A percentile compares a stretch with the other conserved stretches of the same genome.
Evolutionary conservation across 1,140 invertebrate species (phyloP).

Genomic region (Campoletis sonorensis): DNA sequence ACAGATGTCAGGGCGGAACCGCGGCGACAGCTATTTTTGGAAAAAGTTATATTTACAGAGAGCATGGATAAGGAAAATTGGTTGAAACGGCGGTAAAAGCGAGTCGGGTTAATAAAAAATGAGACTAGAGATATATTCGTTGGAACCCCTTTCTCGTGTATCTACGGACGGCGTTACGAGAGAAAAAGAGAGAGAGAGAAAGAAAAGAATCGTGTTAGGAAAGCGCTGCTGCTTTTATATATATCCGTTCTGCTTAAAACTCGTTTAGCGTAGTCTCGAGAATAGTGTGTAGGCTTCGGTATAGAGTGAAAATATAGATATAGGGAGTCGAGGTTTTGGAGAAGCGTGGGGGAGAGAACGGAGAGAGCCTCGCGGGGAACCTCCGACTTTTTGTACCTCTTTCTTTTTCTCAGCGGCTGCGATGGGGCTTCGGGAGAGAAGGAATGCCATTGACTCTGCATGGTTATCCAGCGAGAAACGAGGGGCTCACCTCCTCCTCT

Average conservation of each 20-base stretch:
- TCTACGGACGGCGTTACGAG: neutral
- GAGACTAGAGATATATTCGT: no score
- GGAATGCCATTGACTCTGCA: constrained; percentile 37
- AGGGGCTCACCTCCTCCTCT: constrained; percentile 32
- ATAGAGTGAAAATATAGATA: neutral
- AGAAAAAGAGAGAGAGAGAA: no score
- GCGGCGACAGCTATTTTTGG: no score
- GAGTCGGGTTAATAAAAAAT: no score
- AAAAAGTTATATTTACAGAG: no score
- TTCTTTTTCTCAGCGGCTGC: constrained; percentile 10
- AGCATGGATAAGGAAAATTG: no score
- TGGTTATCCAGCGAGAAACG: constrained; percentile 18
- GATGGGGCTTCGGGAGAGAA: constrained; percentile 20
- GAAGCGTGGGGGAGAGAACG: constrained; percentile 14
- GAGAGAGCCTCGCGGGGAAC: neutral
- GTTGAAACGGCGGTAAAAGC: no score
- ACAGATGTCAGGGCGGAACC: no score
- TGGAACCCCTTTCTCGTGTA: no score
- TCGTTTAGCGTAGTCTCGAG: constrained; percentile 11
- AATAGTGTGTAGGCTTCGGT: constrained; percentile 8
- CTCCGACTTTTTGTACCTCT: neutral
- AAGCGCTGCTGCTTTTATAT: no score
- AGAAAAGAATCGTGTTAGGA: neutral
- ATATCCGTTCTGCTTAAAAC: constrained; percentile 27
- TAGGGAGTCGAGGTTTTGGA: constrained; percentile 42